Conservation (phyloP, 2,113 vertebrate species). For the Pavo muticus region DNA sequence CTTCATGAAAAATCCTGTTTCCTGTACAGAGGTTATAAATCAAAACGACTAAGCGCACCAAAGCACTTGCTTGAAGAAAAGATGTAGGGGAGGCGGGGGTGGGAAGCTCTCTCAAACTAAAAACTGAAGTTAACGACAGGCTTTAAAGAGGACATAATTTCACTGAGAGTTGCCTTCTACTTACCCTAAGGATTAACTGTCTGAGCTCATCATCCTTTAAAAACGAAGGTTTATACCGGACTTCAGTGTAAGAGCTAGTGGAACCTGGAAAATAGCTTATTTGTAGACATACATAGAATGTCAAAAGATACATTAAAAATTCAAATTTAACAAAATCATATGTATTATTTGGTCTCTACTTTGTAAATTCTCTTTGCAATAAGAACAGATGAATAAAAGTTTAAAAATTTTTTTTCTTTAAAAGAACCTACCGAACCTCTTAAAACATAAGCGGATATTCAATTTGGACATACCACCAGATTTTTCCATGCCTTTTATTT, state of each 20-base stretch:
- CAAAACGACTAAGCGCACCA: not conserved
- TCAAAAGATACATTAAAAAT: not conserved
- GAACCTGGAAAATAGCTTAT: conserved; percentile 77
- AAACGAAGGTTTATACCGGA: conserved; percentile 88
- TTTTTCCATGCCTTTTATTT: not conserved
- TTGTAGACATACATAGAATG: not conserved
- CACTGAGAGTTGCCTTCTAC: not conserved
- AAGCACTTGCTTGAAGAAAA: not conserved
- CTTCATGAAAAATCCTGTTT: not conserved
- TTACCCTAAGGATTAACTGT: conserved; percentile 88
- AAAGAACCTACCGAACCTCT: not conserved
- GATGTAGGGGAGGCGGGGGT: not conserved
- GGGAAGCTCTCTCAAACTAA: not conserved
- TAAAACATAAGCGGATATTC: not conserved
- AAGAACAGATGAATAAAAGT: not conserved
- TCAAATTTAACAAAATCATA: not conserved
- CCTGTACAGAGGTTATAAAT: not conserved
- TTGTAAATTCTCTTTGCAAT: not conserved
- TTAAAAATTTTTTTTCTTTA: not conserved
- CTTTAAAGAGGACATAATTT: not conserved
- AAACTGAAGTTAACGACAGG: not conserved
- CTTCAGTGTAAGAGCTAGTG: conserved; percentile 82
- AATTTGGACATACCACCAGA: not conserved
- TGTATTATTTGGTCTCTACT: not conserved
- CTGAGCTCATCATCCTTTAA: conserved; percentile 89